Percentiles rank a stretch among this genome's conserved stretches.
Evolutionary conservation across 2,888 invertebrate species (phyloP).

Genomic region (Panorpa germanica): DNA sequence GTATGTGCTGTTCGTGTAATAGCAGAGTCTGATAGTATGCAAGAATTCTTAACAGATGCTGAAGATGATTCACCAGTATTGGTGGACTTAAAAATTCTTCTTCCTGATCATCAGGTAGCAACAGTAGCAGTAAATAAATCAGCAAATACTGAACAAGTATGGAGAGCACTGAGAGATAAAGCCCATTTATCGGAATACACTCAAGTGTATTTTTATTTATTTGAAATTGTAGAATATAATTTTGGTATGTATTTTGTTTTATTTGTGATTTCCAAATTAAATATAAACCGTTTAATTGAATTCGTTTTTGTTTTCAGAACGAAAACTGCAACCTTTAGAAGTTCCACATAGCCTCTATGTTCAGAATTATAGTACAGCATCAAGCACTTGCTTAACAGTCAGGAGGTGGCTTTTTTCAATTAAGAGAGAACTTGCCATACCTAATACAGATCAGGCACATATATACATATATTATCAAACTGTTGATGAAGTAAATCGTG

Average conservation of each 20-base stretch:
- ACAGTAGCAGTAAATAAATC: slow-evolving; percentile 78
- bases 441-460: slow-evolving; percentile 50
- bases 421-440: slow-evolving; percentile 42
- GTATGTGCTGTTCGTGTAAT: slow-evolving; percentile 94
- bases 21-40: slow-evolving; percentile 92
- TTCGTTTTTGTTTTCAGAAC: slow-evolving; percentile 38
- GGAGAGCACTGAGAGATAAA: slow-evolving; percentile 68
- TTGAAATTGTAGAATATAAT: slow-evolving; percentile 93
- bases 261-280: slow-evolving; percentile 4
- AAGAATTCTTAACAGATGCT: slow-evolving; percentile 88
- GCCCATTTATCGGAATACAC: slow-evolving; percentile 64
- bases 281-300: not conserved
- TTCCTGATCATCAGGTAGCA: slow-evolving; percentile 82
- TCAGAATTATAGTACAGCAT: slow-evolving; percentile 96
- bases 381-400: slow-evolving; percentile 80
- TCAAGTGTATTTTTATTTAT: slow-evolving; percentile 83
- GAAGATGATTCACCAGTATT: slow-evolving; percentile 62
- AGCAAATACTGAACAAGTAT: slow-evolving; percentile 80
- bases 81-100: slow-evolving; percentile 60
- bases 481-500: slow-evolving; percentile 88
- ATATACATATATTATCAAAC: slow-evolving; percentile 86
- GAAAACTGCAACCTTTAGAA: slow-evolving; percentile 84
- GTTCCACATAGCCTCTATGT: slow-evolving; percentile 96
- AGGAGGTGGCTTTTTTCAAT: slow-evolving; percentile 76
- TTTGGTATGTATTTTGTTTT: slow-evolving; percentile 50